These are phyloP conservation scores for Sebastes itinus DNA, from an alignment of 2,797 vertebrate genomes.

Conservation along the genomic window DNA sequence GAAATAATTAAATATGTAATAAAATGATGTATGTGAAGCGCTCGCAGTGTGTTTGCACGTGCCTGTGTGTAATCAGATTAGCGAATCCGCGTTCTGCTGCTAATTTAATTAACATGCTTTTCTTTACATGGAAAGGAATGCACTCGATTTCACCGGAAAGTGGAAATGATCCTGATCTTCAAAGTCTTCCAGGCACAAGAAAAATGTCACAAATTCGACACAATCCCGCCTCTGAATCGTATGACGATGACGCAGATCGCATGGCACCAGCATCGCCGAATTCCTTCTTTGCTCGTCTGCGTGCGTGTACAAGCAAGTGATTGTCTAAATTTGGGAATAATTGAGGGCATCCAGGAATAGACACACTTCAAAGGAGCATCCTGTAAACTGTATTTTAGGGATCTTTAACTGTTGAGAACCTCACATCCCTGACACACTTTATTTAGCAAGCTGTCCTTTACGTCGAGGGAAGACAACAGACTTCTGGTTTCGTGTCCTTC, in stretches of 20 bases:
- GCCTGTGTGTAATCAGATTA: constrained; percentile 14
- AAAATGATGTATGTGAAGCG: background rate
- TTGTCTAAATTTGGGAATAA: constrained; percentile 52
- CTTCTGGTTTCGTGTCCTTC: constrained; percentile 7
- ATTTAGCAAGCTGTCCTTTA: constrained; percentile 18
- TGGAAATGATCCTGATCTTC: background rate
- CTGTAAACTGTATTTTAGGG: constrained; percentile 48
- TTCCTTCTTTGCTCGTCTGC: background rate
- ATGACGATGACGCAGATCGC: background rate
- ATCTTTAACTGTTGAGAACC: constrained; percentile 9
- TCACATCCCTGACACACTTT: constrained; percentile 20
- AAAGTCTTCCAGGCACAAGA: background rate
- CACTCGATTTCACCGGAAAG: background rate
- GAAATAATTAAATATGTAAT: background rate
- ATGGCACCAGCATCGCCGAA: background rate
- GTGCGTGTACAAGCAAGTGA: constrained; percentile 28
- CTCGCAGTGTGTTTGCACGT: background rate
- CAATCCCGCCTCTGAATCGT: background rate
- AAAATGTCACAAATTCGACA: background rate
- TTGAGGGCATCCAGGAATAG: constrained; percentile 56
- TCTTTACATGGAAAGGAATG: background rate
- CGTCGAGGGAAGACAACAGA: background rate
- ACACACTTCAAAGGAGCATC: constrained; percentile 46
- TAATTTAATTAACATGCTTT: background rate
- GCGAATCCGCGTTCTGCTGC: background rate